Conservation (phyloP, 1,140 invertebrate species). For the Mya arenaria region DNA sequence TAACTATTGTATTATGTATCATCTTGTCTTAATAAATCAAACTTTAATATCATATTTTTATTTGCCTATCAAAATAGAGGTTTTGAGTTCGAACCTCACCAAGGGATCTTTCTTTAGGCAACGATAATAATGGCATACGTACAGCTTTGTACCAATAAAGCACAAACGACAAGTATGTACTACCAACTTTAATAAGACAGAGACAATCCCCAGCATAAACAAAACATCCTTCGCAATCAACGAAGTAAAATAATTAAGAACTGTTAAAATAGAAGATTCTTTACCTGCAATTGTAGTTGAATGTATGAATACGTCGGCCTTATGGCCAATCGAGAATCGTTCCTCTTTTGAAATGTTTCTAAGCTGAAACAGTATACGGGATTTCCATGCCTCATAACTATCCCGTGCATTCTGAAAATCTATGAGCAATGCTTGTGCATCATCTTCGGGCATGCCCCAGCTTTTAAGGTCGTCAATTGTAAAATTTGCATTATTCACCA, state of each 20-base stretch:
- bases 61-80: background rate
- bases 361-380: background rate
- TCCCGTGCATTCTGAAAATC: background rate
- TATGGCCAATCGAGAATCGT: background rate
- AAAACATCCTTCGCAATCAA: no score
- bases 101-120: background rate
- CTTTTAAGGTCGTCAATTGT: background rate
- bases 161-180: background rate
- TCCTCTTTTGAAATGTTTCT: background rate
- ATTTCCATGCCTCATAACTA: background rate
- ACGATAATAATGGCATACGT: background rate
- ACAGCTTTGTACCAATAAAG: background rate
- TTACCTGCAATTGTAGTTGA: background rate
- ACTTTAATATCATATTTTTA: no score
- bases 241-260: background rate
- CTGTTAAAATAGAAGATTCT: background rate
- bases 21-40: background rate
- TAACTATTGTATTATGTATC: background rate
- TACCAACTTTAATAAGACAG: background rate
- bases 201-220: no score
- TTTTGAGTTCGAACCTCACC: background rate
- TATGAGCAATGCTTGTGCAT: background rate
- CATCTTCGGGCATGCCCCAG: no score
- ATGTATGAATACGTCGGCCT: background rate
- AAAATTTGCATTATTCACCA: background rate